Evolutionary conservation across 2,797 vertebrate species (phyloP).

Genomic region (Myotis findleyi): DNA sequence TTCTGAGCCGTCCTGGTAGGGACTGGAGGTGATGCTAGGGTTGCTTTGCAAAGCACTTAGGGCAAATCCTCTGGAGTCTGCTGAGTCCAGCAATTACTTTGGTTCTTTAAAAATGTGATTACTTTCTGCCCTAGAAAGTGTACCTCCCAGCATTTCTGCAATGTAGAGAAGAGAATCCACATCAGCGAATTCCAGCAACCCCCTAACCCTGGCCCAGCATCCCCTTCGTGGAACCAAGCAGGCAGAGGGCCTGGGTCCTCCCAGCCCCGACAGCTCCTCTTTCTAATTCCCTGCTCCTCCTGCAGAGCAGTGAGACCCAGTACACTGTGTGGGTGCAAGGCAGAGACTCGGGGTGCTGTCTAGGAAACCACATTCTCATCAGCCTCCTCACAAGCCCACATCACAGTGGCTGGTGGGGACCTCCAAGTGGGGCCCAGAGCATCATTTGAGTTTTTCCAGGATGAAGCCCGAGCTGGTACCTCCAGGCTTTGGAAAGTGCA

Average conservation of each 20-base stretch:
- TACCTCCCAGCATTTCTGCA: background rate
- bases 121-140: background rate
- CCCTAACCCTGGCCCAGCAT: background rate
- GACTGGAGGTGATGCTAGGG: background rate
- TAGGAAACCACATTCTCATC: background rate
- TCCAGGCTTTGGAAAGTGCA: background rate
- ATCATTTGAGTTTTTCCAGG: background rate
- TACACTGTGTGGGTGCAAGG: background rate
- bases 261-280: rapidly evolving
- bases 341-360: background rate
- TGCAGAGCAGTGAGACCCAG: background rate
- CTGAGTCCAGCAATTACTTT: background rate
- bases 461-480: background rate
- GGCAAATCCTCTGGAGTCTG: background rate
- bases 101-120: background rate
- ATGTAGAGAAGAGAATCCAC: background rate
- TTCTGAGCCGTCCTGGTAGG: background rate
- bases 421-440: background rate
- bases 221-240: no score
- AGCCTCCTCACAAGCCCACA: background rate
- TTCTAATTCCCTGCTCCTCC: background rate
- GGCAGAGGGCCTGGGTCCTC: background rate
- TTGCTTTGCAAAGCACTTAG: background rate
- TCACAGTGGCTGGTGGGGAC: background rate
- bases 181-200: background rate